phyloP scores from a whole-genome alignment of 2,888 invertebrate genomes.

The Tenthredo mesomela region DNA sequence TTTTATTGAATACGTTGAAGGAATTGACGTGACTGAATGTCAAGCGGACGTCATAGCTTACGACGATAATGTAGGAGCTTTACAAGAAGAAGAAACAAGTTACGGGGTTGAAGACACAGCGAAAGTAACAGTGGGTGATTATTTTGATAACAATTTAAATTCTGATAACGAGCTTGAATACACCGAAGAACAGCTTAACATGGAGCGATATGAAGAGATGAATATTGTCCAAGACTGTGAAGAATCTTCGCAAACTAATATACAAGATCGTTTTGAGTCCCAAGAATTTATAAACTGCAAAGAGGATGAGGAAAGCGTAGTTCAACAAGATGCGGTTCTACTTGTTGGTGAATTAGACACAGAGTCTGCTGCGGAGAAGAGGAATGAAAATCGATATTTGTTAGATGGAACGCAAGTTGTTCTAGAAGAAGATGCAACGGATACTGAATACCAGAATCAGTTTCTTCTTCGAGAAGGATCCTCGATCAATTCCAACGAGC shows the following conservation, averaged over 20 bases:
- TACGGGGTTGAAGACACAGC: not conserved
- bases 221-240: not conserved
- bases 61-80: not conserved
- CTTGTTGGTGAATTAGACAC: not conserved
- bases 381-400: not conserved
- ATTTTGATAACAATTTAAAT: constrained; percentile 23
- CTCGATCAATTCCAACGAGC: not conserved
- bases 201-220: constrained; percentile 5
- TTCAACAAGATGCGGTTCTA: not conserved
- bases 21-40: not conserved
- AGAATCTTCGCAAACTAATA: not conserved
- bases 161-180: constrained; percentile 14
- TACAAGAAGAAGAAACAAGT: not conserved
- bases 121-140: not conserved
- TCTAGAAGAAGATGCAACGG: not conserved
- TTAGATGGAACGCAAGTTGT: not conserved
- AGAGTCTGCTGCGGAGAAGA: not conserved
- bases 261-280: not conserved
- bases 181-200: not conserved
- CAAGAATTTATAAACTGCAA: not conserved
- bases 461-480: constrained; percentile 16
- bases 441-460: constrained; percentile 14
- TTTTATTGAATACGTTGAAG: constrained; percentile 11
- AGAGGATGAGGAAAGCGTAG: not conserved
- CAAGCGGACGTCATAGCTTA: not conserved